Conservation (phyloP, 2,797 vertebrate species). For the Scolopax rusticola region DNA sequence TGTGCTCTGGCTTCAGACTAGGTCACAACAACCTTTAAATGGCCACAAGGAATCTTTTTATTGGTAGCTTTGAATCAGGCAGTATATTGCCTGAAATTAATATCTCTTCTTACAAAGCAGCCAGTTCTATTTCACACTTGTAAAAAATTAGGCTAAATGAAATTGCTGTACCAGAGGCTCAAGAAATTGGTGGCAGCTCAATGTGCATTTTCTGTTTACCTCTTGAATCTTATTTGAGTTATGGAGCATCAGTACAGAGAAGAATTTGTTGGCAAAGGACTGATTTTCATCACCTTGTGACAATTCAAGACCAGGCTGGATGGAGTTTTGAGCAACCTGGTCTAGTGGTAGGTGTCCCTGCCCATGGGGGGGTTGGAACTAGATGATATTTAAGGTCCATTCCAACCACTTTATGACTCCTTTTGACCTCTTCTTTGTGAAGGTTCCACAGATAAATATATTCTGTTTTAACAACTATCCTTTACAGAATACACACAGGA, state of each 20-base stretch:
- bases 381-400: no score
- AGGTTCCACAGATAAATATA: not conserved
- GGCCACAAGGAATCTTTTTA: not conserved
- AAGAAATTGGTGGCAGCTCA: not conserved
- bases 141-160: constrained; percentile 22
- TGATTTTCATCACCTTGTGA: no score
- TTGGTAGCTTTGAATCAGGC: not conserved
- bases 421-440: not conserved
- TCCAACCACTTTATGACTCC: no score
- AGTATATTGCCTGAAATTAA: not conserved
- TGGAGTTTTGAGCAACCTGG: no score
- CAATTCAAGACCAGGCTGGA: no score
- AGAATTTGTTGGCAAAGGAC: no score
- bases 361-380: no score
- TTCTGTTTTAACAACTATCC: not conserved
- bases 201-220: not conserved
- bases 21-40: not conserved
- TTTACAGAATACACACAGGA: not conserved
- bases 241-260: not conserved
- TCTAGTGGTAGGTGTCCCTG: no score
- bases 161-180: not conserved
- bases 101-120: not conserved
- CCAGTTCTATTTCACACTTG: not conserved
- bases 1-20: not conserved
- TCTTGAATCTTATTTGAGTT: not conserved